Evolutionary conservation across 2,797 vertebrate genomes (phyloP).

Genomic region (Hippopotamyrus pictus): DNA sequence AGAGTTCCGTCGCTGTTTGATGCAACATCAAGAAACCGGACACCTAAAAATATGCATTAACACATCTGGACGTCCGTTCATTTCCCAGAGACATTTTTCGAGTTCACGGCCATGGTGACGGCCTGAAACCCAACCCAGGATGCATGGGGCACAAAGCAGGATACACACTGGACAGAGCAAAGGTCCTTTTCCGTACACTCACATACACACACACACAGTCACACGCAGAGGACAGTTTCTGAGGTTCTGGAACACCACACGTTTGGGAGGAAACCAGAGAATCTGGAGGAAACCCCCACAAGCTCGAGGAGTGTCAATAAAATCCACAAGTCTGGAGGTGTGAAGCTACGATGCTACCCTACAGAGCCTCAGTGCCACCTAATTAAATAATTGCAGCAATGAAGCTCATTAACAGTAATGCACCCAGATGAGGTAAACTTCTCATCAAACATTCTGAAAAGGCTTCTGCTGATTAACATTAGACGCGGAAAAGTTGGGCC

Average conservation of each 20-base stretch:
- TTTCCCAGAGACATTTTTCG: not conserved
- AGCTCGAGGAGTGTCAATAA: not conserved
- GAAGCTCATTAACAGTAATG: not conserved
- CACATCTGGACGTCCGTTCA: not conserved
- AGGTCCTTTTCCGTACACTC: not conserved
- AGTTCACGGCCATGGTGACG: not conserved
- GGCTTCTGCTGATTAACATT: constrained; percentile 30
- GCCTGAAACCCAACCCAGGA: not conserved
- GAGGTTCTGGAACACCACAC: not conserved
- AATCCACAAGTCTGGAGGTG: not conserved
- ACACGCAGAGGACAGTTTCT: not conserved
- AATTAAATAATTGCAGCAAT: not conserved
- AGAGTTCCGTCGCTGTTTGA: not conserved
- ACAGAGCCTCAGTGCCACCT: not conserved
- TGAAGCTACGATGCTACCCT: not conserved
- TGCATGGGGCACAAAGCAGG: not conserved
- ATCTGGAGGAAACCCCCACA: not conserved
- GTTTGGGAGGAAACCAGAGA: not conserved
- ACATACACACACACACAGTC: not conserved
- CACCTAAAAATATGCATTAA: not conserved
- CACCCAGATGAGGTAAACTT: not conserved
- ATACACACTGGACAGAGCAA: not conserved
- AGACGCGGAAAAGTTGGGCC: constrained; percentile 37
- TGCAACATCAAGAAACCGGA: not conserved
- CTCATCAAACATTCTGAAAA: constrained; percentile 9